Conservation (phyloP, 2,888 invertebrate genomes). For the Lordiphosa fenestrarum region DNA sequence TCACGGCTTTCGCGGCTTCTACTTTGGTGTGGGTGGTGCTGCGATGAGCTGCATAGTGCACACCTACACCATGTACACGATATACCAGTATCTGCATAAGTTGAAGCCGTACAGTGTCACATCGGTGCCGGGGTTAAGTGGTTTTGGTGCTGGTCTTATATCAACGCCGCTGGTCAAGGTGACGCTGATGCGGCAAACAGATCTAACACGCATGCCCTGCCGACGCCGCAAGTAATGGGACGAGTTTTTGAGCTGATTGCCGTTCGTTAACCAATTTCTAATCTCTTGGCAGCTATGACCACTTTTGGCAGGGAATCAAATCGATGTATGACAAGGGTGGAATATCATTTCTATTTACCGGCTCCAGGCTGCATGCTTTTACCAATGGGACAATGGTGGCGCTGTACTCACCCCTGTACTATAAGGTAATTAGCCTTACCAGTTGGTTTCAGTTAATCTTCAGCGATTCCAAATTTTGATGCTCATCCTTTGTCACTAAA, state of each 20-base stretch:
- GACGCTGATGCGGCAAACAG: conserved; percentile 25
- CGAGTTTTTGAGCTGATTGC: neutral
- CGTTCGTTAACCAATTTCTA: neutral
- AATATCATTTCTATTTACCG: conserved; percentile 11
- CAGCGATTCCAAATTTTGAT: too few species aligned
- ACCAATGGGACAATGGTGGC: conserved; percentile 5
- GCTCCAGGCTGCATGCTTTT: conserved; percentile 16
- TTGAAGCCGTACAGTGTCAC: conserved; percentile 4
- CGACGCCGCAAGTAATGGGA: conserved; percentile 28
- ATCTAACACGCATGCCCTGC: conserved; percentile 18
- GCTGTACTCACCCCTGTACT: conserved; percentile 10
- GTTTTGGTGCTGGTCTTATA: conserved; percentile 17
- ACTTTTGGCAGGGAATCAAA: conserved; percentile 2
- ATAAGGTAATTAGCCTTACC: neutral
- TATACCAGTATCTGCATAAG: conserved; percentile 12
- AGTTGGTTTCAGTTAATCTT: too few species aligned
- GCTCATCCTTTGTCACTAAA: too few species aligned
- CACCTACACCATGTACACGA: neutral
- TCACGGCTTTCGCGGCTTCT: conserved; percentile 22
- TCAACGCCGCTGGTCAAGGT: conserved; percentile 32
- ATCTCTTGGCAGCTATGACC: conserved; percentile 12
- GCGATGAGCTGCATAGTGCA: conserved; percentile 8
- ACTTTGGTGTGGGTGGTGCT: conserved; percentile 12
- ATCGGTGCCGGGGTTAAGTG: conserved; percentile 9
- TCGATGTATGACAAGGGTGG: conserved; percentile 26